Conservation (phyloP, 2,797 vertebrate genomes). For the Periparus ater region DNA sequence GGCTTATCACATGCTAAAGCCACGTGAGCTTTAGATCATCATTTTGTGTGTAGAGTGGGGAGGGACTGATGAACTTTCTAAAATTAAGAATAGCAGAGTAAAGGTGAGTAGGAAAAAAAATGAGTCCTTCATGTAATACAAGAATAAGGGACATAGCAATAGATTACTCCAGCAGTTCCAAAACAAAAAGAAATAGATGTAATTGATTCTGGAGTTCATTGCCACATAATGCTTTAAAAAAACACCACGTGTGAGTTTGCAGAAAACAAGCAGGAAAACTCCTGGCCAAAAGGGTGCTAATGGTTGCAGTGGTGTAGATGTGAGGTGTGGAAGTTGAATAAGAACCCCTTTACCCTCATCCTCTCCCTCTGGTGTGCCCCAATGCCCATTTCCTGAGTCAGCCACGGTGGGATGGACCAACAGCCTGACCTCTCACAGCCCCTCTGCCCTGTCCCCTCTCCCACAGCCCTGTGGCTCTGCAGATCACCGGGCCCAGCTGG, state of each 20-base stretch:
- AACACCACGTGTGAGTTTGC: background rate
- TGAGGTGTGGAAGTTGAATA: background rate
- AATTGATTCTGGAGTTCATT: background rate
- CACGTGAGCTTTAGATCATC: background rate
- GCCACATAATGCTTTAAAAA: background rate
- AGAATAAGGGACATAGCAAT: background rate
- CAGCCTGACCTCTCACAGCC: background rate
- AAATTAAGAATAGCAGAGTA: background rate
- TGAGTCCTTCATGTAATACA: background rate
- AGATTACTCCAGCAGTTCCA: background rate
- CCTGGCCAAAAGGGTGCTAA: background rate
- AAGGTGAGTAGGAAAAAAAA: background rate
- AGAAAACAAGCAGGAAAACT: background rate
- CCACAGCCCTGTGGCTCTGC: background rate
- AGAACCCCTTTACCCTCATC: background rate
- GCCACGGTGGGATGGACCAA: fast-evolving
- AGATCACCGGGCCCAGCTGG: background rate
- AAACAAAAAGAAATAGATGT: background rate
- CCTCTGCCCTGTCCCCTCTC: too few species aligned
- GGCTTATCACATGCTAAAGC: background rate
- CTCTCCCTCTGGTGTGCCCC: background rate
- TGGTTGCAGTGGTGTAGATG: fast-evolving
- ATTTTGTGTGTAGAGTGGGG: background rate
- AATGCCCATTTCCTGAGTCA: fast-evolving
- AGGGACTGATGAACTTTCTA: background rate